Base-by-base conservation (phyloP, 2,113 vertebrate species). In the Larimichthys crocea region DNA sequence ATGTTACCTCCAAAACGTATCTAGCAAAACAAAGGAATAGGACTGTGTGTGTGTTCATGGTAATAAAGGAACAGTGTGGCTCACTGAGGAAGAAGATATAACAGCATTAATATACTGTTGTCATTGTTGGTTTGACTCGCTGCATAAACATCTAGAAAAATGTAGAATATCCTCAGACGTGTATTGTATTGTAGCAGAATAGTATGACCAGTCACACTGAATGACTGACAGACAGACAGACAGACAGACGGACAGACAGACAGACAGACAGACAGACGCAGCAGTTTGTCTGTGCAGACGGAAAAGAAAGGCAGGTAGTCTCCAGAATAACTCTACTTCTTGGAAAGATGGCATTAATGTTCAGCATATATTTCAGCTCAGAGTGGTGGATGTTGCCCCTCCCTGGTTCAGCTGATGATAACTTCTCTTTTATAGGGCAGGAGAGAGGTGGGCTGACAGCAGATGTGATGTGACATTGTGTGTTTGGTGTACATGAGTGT, bases 351-450 rank as follows among this genome's bases (percentile, higher is more conserved):
- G 60, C 62, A 49, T 66, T 90, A 86, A 83, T 52, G 49, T 87
- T 85, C 84, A 71, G 72, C 79, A 56, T 53, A 66, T 86, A 83
- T 86, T 48, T 71, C 71, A 24, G 65, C 74, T 76, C 6, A 12
- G 49, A 61, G 69, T 59, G 14, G 53, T 80, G 78, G 68, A 81
- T 69, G 85, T 84, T 66, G 82, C 88, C 52, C 83, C 82, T 83
- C 91, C 83, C 87, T 69, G 69, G 86, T 87, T 87, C 81, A 87
- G 71, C 76, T 70, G 82, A 60, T 85, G 91, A 86, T 90, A 91
- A 88, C 88, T 92, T 85, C 67, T 87, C 80, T 86, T 86, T 89
- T 87, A 86, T 84, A 78, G 83, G 89, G 86, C 76, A 83, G 68
- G 74, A 71, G 62, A 76, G 81, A 80, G 78, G 78, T 44, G 76